A percentile compares a stretch with the other conserved stretches of the same genome.
phyloP scores from a whole-genome alignment of 1,140 invertebrate species.

The Drosophila rhopaloa region DNA sequence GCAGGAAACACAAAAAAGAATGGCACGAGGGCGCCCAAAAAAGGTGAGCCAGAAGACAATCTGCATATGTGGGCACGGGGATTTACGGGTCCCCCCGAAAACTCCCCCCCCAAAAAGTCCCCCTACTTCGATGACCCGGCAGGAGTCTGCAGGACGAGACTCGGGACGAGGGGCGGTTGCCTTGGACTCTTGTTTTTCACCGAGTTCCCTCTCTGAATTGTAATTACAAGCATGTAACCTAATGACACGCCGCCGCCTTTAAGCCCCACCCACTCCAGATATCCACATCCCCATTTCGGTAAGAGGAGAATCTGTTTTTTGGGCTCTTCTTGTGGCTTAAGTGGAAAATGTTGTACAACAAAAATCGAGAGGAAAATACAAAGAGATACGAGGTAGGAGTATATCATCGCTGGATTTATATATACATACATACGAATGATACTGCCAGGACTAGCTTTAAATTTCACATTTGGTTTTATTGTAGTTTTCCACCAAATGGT shows the following conservation, averaged over 20 bases:
- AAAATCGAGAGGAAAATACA: constrained; percentile 15
- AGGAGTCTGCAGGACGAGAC: constrained; percentile 17
- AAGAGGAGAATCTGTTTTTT: constrained; percentile 23
- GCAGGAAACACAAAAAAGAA: constrained; percentile 20
- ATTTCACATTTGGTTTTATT: too few species aligned
- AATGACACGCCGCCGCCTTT: constrained; percentile 55
- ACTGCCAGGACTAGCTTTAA: neutral
- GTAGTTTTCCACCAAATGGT: too few species aligned
- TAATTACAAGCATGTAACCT: constrained; percentile 77
- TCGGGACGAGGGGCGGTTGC: constrained; percentile 6
- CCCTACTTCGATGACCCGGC: constrained; percentile 60
- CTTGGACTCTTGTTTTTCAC: constrained; percentile 16
- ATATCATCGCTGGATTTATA: constrained; percentile 1
- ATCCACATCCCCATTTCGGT: constrained; percentile 1
- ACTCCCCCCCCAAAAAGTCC: constrained; percentile 10
- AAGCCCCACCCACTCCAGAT: neutral
- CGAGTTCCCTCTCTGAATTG: constrained; percentile 54
- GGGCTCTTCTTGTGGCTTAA: constrained; percentile 46
- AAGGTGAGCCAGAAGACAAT: constrained; percentile 50
- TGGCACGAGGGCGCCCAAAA: constrained; percentile 2
- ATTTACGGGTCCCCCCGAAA: constrained; percentile 3
- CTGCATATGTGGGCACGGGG: constrained; percentile 48
- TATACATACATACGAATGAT: neutral
- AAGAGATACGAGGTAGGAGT: constrained; percentile 5
- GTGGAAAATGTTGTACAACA: constrained; percentile 66